Evolutionary conservation across 2,113 vertebrate species (phyloP).

Genomic region (Pantherophis guttatus): DNA sequence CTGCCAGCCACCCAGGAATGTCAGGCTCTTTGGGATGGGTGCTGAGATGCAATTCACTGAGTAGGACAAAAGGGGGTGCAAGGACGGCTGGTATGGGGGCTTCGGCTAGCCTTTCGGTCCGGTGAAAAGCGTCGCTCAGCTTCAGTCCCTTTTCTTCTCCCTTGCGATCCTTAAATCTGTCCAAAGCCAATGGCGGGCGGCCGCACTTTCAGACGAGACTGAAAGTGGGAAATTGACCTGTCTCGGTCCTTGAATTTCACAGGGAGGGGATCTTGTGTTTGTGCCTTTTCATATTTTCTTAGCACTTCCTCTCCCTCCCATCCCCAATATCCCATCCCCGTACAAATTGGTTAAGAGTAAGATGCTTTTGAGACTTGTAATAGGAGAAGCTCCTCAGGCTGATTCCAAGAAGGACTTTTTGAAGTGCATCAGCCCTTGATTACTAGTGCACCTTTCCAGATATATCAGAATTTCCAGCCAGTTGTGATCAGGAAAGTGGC

Average conservation of each 20-base stretch:
- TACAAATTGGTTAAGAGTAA: background rate
- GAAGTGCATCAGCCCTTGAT: background rate
- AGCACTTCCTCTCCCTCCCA: background rate
- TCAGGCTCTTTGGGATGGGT: background rate
- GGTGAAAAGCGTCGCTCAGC: background rate
- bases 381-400: background rate
- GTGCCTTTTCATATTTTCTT: background rate
- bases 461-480: background rate
- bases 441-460: background rate
- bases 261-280: background rate
- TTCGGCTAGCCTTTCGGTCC: background rate
- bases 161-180: background rate
- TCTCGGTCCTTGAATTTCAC: background rate
- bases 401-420: background rate
- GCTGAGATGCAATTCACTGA: background rate
- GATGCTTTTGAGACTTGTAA: background rate
- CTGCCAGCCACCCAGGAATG: background rate
- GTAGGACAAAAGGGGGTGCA: background rate
- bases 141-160: background rate
- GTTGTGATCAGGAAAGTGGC: background rate
- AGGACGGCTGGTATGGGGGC: too few relatives aligned
- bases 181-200: background rate
- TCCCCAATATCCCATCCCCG: background rate
- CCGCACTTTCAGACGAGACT: background rate
- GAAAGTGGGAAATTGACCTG: background rate